Base-by-base conservation (phyloP, 2,113 vertebrate genomes). In the Carassius auratus region DNA sequence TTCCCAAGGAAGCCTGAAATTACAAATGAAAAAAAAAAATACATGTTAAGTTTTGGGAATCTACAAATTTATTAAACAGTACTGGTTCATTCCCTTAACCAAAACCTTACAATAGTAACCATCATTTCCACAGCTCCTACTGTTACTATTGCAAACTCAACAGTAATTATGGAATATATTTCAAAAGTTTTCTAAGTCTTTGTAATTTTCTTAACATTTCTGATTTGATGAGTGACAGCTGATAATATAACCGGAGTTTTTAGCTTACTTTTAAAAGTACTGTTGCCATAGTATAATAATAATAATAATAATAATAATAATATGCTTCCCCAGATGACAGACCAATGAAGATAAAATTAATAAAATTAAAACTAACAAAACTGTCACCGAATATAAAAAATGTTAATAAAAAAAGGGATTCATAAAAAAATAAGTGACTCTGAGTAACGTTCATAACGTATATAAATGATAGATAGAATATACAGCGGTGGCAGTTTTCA, bases 1-100 rank as follows among this genome's bases (percentile, higher is more conserved):
- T 96, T 94, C 95, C 96, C 92, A 96, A 96, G 81, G 96, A 96
- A 94, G 95, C 96, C 96, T 96, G 86, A 0, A 89, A 88, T 14
- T 77, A 1, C 14, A 84, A 42, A 45, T 66, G 17, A 6, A 62
- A 36, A 30, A 30, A 19, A 68, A 48, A 69, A 36, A 36, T 3
- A 81, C 45, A 62, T 62, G 30, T 14, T 26, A 81, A 9, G 48
- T 50, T 30, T 48, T 4, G 23, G 12, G 42, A 69, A 82, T 52
- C 55, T 26, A 55, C 9, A 33, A 26, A 4, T n/a, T 69, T 14
- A n/a, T 68, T 0, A 45, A 5, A 30, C 1, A 62, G 6, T 36
- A 14, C 1, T 12, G 21, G 5, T 74, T 59, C 14, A 42, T 0
- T 8, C 8, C 42, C 42, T 8, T 42, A 8, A 42, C 42, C 42